Base-by-base conservation (phyloP, 1,140 invertebrate genomes). In the Drepana arcuata region DNA sequence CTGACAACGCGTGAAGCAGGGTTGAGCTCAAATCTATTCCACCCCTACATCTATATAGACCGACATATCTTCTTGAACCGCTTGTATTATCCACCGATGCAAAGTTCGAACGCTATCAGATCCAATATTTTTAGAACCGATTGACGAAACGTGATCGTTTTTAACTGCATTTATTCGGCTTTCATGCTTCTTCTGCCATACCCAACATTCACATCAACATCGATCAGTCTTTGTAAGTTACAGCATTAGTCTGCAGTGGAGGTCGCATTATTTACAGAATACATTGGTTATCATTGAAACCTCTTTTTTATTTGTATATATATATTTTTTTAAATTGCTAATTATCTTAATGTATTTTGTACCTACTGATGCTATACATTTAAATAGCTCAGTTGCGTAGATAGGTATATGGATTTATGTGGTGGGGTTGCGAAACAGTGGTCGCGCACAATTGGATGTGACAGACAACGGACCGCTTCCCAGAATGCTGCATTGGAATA, bases 1-100 rank as follows among this genome's bases (percentile, higher is more conserved):
- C 60, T 72, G 72, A 74, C 70, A 72, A 73, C 64, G 62, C 69
- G 70, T 66, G 65, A 56, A 56, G 47, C 49, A 50, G 46, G 57
- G 38, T 50, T 51, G 51, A 54, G 48, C 52, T 50, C 40, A 42
- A 55, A 54, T 68, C 50, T 62, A 62, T 68, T 62, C 51, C 41
- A 47, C 31, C 53, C 40, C 34, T 56, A 61, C 41, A 55, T 43
- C 48, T 36, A 52, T 46, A 52, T 52, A 49, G 42, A 23, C 38
- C 25, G 47, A 50, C 39, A 41, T 48, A 34, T 41, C 31, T 39
- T 41, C 38, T 46, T 27, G 11, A 26, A 46, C 25, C 25, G 34
- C 38, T 23, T 31, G 24, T 34, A 34, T 33, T 41, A 41, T 31
- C 16, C 38, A 28, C 24, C 38, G 38, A 34, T 34, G 31, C 37